phyloP scores from a whole-genome alignment of 2,797 vertebrate species.

The Danio kyathit region DNA sequence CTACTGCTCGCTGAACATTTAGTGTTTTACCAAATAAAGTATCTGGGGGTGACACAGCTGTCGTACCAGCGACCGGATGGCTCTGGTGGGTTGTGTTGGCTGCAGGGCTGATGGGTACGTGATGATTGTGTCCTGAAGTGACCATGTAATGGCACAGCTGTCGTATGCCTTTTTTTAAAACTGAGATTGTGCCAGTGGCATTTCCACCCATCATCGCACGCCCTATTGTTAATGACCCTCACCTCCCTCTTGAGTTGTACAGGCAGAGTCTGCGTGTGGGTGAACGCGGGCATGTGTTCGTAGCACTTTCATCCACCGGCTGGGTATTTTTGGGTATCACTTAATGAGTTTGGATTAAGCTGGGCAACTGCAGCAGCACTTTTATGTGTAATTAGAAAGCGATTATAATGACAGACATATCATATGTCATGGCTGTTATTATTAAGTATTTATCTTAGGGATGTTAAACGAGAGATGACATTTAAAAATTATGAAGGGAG shows the following conservation, averaged over 20 bases:
- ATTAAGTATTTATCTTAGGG: neutral
- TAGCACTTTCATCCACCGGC: neutral
- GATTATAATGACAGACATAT: constrained; percentile 22
- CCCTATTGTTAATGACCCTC: constrained; percentile 33
- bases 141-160: constrained; percentile 26
- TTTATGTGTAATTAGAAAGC: constrained; percentile 10
- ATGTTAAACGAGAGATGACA: neutral
- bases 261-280: neutral
- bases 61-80: neutral
- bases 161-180: constrained; percentile 5
- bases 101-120: constrained; percentile 26
- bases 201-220: constrained; percentile 24
- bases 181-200: constrained; percentile 8
- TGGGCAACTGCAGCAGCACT: constrained; percentile 8
- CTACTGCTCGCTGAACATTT: neutral
- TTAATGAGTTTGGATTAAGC: constrained; percentile 34
- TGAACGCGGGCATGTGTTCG: constrained; percentile 1
- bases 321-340: constrained; percentile 35
- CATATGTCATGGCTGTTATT: constrained; percentile 22
- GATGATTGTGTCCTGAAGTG: constrained; percentile 42
- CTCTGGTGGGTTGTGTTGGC: constrained; percentile 37
- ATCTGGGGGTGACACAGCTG: constrained; percentile 11
- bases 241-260: constrained; percentile 10
- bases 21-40: constrained; percentile 18
- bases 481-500: neutral